phyloP scores from a whole-genome alignment of 1,140 invertebrate genomes.

The Drosophila kurseongensis region DNA sequence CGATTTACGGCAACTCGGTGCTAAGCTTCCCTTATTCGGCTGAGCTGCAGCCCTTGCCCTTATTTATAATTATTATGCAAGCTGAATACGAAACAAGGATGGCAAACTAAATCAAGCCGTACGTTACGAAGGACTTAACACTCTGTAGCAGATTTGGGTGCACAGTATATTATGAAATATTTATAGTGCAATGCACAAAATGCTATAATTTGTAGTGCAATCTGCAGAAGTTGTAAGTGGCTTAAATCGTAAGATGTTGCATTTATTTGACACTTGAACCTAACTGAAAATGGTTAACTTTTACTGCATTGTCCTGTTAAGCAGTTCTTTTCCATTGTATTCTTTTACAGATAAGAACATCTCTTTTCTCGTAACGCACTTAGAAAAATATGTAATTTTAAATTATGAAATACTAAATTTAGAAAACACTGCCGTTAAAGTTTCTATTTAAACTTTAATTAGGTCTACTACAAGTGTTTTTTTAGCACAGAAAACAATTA shows the following conservation, averaged over 20 bases:
- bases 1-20: constrained; percentile 1
- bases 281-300: not conserved
- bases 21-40: not conserved
- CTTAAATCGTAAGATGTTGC: constrained; percentile 1
- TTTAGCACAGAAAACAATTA: not conserved
- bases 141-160: not conserved
- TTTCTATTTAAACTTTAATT: too few relatives aligned
- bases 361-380: not conserved
- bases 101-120: not conserved
- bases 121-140: constrained; percentile 5
- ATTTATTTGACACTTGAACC: constrained; percentile 1
- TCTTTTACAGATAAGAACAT: not conserved
- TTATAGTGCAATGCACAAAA: not conserved
- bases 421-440: too few relatives aligned
- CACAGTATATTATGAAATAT: not conserved
- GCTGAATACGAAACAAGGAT: constrained; percentile 43
- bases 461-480: too few relatives aligned
- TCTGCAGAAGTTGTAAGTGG: not conserved
- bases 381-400: not conserved
- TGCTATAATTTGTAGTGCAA: not conserved
- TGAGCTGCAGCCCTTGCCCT: constrained; percentile 13
- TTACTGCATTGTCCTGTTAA: not conserved
- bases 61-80: constrained; percentile 63
- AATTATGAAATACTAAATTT: too few relatives aligned
- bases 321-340: not conserved